phyloP scores from a whole-genome alignment of 2,888 invertebrate species.

The Eupithecia inturbata region DNA sequence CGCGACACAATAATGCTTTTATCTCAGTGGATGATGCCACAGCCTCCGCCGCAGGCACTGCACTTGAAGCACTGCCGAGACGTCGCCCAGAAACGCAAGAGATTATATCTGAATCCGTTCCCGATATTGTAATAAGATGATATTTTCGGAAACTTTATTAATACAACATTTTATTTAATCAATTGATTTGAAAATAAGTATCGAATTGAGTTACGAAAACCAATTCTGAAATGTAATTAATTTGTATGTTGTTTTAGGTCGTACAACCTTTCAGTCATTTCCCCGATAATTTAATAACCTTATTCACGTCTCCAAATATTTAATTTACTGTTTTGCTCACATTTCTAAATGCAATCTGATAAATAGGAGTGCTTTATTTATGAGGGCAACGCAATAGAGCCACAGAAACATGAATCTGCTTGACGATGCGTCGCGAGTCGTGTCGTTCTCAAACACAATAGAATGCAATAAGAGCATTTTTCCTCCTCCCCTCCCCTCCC shows the following conservation, averaged over 20 bases:
- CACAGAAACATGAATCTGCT: constrained; percentile 4
- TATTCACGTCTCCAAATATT: neutral
- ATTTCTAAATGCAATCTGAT: neutral
- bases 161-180: too few relatives aligned
- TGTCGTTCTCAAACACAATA: constrained; percentile 26
- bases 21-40: too few relatives aligned
- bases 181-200: too few relatives aligned
- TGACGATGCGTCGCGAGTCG: neutral
- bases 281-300: neutral
- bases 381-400: neutral
- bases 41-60: too few relatives aligned
- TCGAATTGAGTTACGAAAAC: too few relatives aligned
- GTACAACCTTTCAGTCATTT: neutral
- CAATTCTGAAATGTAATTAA: too few relatives aligned
- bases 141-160: too few relatives aligned
- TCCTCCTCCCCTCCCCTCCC: constrained; percentile 25
- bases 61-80: too few relatives aligned
- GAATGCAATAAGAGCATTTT: constrained; percentile 47
- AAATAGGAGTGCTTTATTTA: neutral
- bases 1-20: neutral
- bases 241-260: too few relatives aligned
- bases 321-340: neutral
- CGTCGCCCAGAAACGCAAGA: too few relatives aligned
- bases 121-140: too few relatives aligned
- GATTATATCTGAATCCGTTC: too few relatives aligned